phyloP scores from a whole-genome alignment of 2,888 invertebrate species.

The Sphaerophoria rueppellii region DNA sequence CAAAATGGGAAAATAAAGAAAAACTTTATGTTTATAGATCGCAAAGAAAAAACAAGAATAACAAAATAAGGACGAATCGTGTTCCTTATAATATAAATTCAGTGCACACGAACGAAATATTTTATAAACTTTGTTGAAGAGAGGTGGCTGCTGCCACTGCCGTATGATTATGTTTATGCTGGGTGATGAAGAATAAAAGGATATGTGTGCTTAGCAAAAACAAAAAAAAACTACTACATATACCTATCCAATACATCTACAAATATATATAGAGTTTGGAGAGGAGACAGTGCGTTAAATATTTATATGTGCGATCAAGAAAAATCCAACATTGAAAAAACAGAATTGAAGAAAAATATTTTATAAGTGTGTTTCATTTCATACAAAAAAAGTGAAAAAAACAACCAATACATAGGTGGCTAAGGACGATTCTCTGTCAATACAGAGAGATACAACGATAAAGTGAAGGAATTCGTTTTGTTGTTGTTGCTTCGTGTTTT shows the following conservation, averaged over 20 bases:
- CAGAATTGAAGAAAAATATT: slow-evolving; percentile 66
- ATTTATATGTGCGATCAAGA: slow-evolving; percentile 70
- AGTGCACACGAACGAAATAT: slow-evolving; percentile 27
- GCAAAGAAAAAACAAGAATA: slow-evolving; percentile 9
- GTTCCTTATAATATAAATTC: slow-evolving; percentile 30
- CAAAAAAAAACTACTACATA: background rate
- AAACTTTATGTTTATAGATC: slow-evolving; percentile 21
- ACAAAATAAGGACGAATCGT: slow-evolving; percentile 18
- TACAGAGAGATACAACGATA: slow-evolving; percentile 20
- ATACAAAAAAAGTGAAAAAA: background rate
- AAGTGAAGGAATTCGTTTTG: slow-evolving; percentile 31
- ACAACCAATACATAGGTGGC: slow-evolving; percentile 1
- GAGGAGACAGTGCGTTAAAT: slow-evolving; percentile 61
- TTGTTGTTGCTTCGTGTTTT: slow-evolving; percentile 5
- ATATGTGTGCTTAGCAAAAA: slow-evolving; percentile 26
- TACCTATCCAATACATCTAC: slow-evolving; percentile 6
- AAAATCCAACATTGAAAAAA: slow-evolving; percentile 60
- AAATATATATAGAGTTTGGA: slow-evolving; percentile 11
- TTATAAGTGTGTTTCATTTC: slow-evolving; percentile 49
- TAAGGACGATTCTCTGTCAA: slow-evolving; percentile 40
- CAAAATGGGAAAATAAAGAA: background rate
- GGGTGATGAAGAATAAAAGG: slow-evolving; percentile 31
- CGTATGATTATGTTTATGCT: slow-evolving; percentile 20
- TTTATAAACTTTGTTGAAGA: slow-evolving; percentile 25
- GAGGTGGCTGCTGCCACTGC: background rate